A percentile compares a stretch with the other conserved stretches of the same genome.
These are phyloP conservation scores for Apotomis turbidana DNA, from an alignment of 2,888 invertebrate species.

Conservation along the genomic window DNA sequence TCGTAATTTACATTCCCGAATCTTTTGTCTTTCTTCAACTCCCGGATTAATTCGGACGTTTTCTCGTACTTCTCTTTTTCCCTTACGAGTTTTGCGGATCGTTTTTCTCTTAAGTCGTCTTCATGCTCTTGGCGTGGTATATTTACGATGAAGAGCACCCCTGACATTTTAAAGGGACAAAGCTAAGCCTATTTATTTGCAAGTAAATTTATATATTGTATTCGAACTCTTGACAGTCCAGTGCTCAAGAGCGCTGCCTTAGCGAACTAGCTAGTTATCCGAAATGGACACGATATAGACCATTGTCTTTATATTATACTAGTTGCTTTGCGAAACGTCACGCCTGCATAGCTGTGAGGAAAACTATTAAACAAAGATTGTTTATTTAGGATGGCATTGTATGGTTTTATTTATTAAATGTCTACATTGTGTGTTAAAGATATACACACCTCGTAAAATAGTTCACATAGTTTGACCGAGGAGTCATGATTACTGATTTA, in stretches of 20 bases:
- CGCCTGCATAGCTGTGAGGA: constrained; percentile 43
- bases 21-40: constrained; percentile 54
- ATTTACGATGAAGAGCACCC: constrained; percentile 83
- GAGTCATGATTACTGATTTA: no score
- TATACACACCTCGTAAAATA: no score
- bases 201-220: neutral
- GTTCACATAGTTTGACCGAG: no score
- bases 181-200: neutral
- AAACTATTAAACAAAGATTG: constrained; percentile 46
- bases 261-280: constrained; percentile 3
- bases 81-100: constrained; percentile 47
- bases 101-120: constrained; percentile 55
- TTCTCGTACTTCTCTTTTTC: constrained; percentile 54
- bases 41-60: constrained; percentile 52
- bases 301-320: constrained; percentile 37
- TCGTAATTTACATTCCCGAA: constrained; percentile 48
- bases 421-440: no score
- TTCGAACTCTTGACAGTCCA: neutral
- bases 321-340: constrained; percentile 41
- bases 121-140: constrained; percentile 83
- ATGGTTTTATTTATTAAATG: no score
- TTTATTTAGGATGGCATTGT: no score
- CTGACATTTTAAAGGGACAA: constrained; percentile 70
- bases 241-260: constrained; percentile 7
- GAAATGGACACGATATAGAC: constrained; percentile 31